These are phyloP conservation scores for Microcebus ravelobensis DNA, from an alignment of 2,113 vertebrate genomes.

Conservation along the genomic window DNA sequence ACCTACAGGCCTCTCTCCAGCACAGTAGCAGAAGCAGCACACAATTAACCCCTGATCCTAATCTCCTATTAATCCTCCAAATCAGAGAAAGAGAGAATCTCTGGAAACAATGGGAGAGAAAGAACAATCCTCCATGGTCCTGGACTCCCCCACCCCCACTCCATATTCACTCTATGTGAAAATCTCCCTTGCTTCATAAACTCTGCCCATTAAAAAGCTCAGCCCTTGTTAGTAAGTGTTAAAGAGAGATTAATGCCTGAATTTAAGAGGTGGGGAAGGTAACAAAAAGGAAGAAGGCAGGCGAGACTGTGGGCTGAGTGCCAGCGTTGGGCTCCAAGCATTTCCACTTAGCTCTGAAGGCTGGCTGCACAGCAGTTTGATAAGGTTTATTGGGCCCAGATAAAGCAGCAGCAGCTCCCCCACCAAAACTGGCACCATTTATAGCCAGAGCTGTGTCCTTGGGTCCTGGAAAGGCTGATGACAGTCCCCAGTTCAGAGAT, in stretches of 20 bases:
- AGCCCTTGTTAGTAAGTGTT: slow-evolving; percentile 80
- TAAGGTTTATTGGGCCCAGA: slow-evolving; percentile 39
- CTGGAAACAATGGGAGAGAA: slow-evolving; percentile 57
- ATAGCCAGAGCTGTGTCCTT: slow-evolving; percentile 29
- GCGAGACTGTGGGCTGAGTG: slow-evolving; percentile 34
- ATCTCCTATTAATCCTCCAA: slow-evolving; percentile 88
- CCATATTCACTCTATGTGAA: slow-evolving; percentile 64
- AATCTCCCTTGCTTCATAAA: slow-evolving; percentile 81
- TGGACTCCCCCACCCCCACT: neutral
- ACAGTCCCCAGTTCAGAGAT: neutral
- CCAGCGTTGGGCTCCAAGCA: neutral
- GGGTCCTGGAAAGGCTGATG: neutral
- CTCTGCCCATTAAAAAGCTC: slow-evolving; percentile 76
- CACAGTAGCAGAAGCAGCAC: slow-evolving; percentile 78
- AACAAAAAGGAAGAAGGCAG: slow-evolving; percentile 69
- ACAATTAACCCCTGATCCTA: slow-evolving; percentile 86
- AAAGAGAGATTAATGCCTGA: slow-evolving; percentile 79
- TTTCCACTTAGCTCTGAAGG: slow-evolving; percentile 39
- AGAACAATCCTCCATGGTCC: neutral
- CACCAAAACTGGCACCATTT: slow-evolving; percentile 57
- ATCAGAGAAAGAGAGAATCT: slow-evolving; percentile 76
- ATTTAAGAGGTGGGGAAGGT: slow-evolving; percentile 74
- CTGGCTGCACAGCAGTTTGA: slow-evolving; percentile 44
- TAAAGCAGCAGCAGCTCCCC: slow-evolving; percentile 10
- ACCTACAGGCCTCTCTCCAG: neutral